Conservation (phyloP, 2,113 vertebrate genomes). For the Xiphophorus hellerii region DNA sequence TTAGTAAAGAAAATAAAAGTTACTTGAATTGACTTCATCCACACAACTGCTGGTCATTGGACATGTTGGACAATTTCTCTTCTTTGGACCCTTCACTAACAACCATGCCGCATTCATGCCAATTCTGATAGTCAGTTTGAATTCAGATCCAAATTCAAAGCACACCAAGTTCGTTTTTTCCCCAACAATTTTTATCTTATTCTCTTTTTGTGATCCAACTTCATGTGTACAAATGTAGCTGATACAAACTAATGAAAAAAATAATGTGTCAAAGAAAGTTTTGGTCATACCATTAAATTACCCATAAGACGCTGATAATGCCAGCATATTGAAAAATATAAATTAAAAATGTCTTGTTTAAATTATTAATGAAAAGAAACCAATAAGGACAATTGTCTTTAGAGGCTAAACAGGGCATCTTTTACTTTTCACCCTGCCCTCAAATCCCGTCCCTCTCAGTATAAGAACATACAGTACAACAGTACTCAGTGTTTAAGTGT, state of each 20-base stretch:
- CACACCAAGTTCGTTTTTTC: neutral
- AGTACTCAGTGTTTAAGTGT: conserved; percentile 59
- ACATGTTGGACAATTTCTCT: too few species aligned
- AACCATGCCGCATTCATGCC: too few species aligned
- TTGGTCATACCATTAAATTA: neutral
- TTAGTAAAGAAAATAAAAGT: too few species aligned
- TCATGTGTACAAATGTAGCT: neutral
- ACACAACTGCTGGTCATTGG: too few species aligned
- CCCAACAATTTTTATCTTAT: neutral
- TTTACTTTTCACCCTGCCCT: conserved; percentile 40
- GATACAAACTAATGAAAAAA: neutral
- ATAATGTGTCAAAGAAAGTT: neutral
- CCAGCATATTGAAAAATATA: neutral
- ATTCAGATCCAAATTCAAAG: too few species aligned
- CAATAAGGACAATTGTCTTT: conserved; percentile 62
- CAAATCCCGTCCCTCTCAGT: conserved; percentile 46
- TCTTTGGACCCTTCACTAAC: too few species aligned
- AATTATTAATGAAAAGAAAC: conserved; percentile 32
- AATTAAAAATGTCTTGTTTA: neutral
- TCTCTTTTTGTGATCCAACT: neutral
- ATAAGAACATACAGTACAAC: conserved; percentile 49
- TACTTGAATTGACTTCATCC: too few species aligned
- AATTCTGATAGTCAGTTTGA: too few species aligned
- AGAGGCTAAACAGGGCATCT: conserved; percentile 58
- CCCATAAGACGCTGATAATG: neutral